Conservation (phyloP, 1,140 invertebrate genomes). For the Cyclina sinensis region DNA sequence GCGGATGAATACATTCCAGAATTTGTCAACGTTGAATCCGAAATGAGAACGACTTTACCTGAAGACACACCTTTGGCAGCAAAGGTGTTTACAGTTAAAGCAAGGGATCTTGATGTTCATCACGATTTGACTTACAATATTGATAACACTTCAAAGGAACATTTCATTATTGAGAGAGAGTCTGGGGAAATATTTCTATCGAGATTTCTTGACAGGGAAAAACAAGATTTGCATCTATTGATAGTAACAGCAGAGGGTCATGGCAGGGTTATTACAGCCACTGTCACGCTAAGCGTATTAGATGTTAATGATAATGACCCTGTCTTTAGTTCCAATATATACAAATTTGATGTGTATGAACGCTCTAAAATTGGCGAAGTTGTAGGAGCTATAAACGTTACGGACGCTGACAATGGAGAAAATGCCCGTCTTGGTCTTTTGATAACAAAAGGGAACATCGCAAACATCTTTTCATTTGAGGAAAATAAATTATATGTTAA, state of each 20-base stretch:
- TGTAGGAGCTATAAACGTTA: constrained; percentile 15
- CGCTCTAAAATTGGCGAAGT: neutral
- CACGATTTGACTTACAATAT: constrained; percentile 27
- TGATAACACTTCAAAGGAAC: constrained; percentile 9
- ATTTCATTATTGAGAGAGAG: constrained; percentile 45
- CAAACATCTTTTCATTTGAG: neutral
- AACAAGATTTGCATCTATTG: constrained; percentile 29
- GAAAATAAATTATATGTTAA: neutral
- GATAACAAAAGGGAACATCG: constrained; percentile 39
- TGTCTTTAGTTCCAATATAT: constrained; percentile 38
- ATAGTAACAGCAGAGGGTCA: constrained; percentile 23
- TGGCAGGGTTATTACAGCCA: neutral
- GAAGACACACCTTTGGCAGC: constrained; percentile 60
- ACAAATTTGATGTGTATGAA: constrained; percentile 52
- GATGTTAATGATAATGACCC: constrained; percentile 66
- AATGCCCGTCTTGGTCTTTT: constrained; percentile 24
- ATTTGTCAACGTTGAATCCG: constrained; percentile 45
- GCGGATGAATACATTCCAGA: constrained; percentile 57
- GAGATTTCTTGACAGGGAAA: constrained; percentile 47
- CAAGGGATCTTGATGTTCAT: constrained; percentile 54
- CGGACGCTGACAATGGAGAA: constrained; percentile 48
- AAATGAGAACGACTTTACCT: constrained; percentile 25
- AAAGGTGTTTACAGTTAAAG: constrained; percentile 30
- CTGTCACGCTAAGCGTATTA: constrained; percentile 18
- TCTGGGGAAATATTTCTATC: constrained; percentile 54